Evolutionary conservation across 2,888 invertebrate genomes (phyloP), one percentile per base, ranked within the genome.

Genomic region (Acleris holmiana): DNA sequence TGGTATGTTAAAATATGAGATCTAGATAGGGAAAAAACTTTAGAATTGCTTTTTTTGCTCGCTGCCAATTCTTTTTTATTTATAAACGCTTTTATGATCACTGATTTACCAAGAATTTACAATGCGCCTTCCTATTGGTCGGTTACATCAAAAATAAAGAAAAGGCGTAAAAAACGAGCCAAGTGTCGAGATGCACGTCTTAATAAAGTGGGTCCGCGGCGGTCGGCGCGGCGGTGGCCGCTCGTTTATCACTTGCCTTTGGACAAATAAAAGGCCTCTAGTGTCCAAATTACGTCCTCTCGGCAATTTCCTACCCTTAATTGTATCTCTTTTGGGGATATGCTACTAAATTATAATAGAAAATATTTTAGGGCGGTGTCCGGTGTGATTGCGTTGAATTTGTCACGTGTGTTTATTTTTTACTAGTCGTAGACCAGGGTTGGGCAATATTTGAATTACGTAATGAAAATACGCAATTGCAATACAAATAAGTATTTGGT

Each of bases 221-320:
- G 69, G 13, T 25, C 73, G 69, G n/a, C 49, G 76, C 74, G 72
- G 75, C 80, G 85, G 83, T 83, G 85, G 83, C 79, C 69, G 66
- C 70, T 78, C 75, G 82, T 82, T 82, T 82, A 84, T 85, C 77
- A 76, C 77, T n/a, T 69, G 64, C 75, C 73, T 71, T 75, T 74
- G 74, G 76, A 81, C 79, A 83, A 84, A 84, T 85, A 84, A 83
- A 81, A 72, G 73, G 74, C 70, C 73, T 68, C 68, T 78, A 76
- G 78, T 77, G 79, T 50, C 59, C 60, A 55, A 60, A 78, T 73
- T 73, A 77, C 72, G 74, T 73, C 73, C 76, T 75, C 76, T 77
- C 76, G 75, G 76, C 79, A 70, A 76, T 74, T 74, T 74, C 71
- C 71, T 75, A 66, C 69, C 76, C 76, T 71, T 73, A 74, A 71